phyloP scores from a whole-genome alignment of 64 coral and sea anemone genomes.

The Dendronephthya gigantea region DNA sequence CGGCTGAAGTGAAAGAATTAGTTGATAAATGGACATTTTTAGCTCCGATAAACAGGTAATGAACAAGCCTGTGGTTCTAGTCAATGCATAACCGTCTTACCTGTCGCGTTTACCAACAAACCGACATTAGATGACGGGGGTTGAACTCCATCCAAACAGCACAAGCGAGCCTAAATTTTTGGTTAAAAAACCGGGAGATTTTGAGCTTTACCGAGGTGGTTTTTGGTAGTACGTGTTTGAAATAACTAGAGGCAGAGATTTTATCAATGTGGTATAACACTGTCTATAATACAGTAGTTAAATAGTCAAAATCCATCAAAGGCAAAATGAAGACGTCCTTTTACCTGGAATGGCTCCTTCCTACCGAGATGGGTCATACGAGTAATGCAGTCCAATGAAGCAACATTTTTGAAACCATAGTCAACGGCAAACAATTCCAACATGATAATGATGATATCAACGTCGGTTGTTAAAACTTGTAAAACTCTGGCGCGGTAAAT shows the following conservation, averaged over 20 bases:
- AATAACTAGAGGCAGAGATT: too few relatives aligned
- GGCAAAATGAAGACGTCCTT: too few relatives aligned
- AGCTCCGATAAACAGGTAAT: background rate
- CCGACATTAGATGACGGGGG: constrained; percentile 35
- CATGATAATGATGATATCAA: background rate
- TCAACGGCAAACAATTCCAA: constrained; percentile 80
- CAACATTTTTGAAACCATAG: constrained; percentile 49
- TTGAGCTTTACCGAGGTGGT: background rate
- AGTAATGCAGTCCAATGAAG: constrained; percentile 22
- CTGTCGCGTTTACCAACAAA: constrained; percentile 63
- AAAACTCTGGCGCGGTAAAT: constrained; percentile 49
- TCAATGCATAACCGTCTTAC: too few relatives aligned
- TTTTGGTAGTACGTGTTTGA: background rate
- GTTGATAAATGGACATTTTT: background rate
- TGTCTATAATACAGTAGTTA: too few relatives aligned
- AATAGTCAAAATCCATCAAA: too few relatives aligned
- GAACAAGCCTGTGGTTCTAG: constrained; percentile 8
- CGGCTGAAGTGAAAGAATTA: constrained; percentile 25
- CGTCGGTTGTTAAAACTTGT: background rate
- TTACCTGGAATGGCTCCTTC: constrained; percentile 56
- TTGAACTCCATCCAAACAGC: constrained; percentile 67
- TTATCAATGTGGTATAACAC: too few relatives aligned
- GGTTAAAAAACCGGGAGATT: background rate
- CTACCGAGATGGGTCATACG: constrained; percentile 31
- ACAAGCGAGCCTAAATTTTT: constrained; percentile 47